Conservation (phyloP, 2,888 invertebrate species). For the Unio delphinus region DNA sequence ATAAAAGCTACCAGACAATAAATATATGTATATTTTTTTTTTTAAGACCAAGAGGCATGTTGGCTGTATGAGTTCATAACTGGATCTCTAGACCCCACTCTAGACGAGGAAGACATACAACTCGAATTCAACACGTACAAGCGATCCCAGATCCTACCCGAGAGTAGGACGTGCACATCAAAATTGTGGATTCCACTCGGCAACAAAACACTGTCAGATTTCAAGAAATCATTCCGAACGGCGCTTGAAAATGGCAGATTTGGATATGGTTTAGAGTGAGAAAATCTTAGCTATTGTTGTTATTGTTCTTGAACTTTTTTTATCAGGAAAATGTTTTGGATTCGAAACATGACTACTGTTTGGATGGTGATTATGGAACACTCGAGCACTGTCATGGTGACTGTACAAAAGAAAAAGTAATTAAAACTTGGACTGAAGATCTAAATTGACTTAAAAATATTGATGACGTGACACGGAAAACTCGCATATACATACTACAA, state of each 20-base stretch:
- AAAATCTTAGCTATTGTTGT: too few species aligned
- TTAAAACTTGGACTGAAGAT: too few species aligned
- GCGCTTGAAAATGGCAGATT: conserved; percentile 18
- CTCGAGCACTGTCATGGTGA: too few species aligned
- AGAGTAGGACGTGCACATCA: conserved; percentile 21
- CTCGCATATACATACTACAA: too few species aligned
- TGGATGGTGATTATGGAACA: too few species aligned
- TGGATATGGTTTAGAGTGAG: conserved; percentile 16
- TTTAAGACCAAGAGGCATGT: conserved; percentile 28
- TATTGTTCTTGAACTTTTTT: too few species aligned
- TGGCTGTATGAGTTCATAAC: conserved; percentile 31
- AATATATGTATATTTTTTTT: background rate
- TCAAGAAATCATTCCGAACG: conserved; percentile 22
- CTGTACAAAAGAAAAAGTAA: too few species aligned
- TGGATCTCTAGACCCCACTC: conserved; percentile 27
- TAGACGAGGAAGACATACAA: conserved; percentile 18
- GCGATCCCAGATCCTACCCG: conserved; percentile 15
- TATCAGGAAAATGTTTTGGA: too few species aligned
- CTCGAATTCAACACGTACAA: conserved; percentile 26
- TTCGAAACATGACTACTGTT: too few species aligned
- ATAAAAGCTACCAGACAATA: background rate
- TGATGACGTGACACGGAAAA: too few species aligned
- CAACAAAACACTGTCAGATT: conserved; percentile 19
- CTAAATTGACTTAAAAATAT: too few species aligned
- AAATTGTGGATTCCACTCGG: conserved; percentile 27